phyloP scores from a whole-genome alignment of 2,113 vertebrate genomes.

The Anas platyrhynchos region DNA sequence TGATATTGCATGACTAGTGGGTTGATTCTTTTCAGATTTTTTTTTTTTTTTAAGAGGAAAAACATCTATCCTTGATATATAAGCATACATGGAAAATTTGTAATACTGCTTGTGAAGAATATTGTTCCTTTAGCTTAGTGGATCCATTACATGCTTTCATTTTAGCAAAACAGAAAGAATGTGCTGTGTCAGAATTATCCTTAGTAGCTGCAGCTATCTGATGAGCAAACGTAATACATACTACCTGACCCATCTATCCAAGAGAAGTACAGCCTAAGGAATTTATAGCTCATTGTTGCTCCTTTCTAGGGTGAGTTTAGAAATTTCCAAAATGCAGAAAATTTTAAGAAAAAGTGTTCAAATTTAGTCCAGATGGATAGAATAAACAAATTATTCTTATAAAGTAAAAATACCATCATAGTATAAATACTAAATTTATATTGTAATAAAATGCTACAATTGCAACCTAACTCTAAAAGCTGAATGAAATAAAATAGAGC shows the following conservation, averaged over 20 bases:
- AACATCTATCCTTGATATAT: neutral
- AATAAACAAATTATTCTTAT: neutral
- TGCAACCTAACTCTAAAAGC: neutral
- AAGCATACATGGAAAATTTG: neutral
- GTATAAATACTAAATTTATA: neutral
- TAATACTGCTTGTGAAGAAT: neutral
- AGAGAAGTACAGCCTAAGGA: neutral
- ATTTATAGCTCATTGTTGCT: neutral
- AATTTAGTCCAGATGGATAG: neutral
- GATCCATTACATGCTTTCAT: neutral
- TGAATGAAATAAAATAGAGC: neutral
- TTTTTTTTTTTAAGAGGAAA: neutral
- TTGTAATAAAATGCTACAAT: neutral
- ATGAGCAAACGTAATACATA: neutral
- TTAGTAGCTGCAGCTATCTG: neutral
- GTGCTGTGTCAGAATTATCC: neutral
- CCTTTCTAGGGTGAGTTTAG: neutral
- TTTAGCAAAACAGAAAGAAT: neutral
- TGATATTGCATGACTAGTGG: neutral
- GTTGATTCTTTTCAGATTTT: neutral
- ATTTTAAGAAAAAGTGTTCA: neutral
- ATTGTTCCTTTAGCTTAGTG: neutral
- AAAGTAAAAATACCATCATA: neutral
- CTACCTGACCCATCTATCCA: neutral
- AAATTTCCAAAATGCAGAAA: neutral